phyloP scores from a whole-genome alignment of 1,140 invertebrate species.

The Carposina sasakii region DNA sequence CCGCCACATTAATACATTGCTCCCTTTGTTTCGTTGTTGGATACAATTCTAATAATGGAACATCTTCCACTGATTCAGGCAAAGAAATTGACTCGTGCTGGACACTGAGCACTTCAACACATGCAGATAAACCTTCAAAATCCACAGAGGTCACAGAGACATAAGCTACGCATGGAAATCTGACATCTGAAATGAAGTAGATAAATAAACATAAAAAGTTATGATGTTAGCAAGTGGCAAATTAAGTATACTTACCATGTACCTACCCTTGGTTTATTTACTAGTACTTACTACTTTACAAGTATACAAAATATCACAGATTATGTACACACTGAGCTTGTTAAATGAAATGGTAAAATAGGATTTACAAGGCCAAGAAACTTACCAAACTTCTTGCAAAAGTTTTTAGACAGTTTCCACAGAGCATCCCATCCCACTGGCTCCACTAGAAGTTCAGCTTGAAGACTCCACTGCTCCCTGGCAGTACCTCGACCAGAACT shows the following conservation, averaged over 20 bases:
- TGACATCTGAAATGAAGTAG: constrained; percentile 47
- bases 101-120: constrained; percentile 53
- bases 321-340: too few relatives aligned
- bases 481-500: constrained; percentile 44
- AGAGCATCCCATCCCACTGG: constrained; percentile 61
- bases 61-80: constrained; percentile 48
- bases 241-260: too few relatives aligned
- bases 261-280: too few relatives aligned
- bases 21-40: constrained; percentile 54
- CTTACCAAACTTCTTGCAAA: constrained; percentile 64
- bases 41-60: constrained; percentile 57
- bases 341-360: background rate
- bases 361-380: too few relatives aligned
- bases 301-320: too few relatives aligned
- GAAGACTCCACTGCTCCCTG: constrained; percentile 52
- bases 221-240: too few relatives aligned
- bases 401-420: constrained; percentile 63
- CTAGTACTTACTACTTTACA: too few relatives aligned
- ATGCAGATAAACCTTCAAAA: constrained; percentile 52
- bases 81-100: constrained; percentile 55
- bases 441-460: constrained; percentile 55
- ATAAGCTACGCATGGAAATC: constrained; percentile 57
- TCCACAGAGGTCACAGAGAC: constrained; percentile 55
- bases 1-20: constrained; percentile 48
- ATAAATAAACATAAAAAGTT: too few relatives aligned